phyloP scores from a whole-genome alignment of 2,797 vertebrate species.

The Pogoniulus pusillus region DNA sequence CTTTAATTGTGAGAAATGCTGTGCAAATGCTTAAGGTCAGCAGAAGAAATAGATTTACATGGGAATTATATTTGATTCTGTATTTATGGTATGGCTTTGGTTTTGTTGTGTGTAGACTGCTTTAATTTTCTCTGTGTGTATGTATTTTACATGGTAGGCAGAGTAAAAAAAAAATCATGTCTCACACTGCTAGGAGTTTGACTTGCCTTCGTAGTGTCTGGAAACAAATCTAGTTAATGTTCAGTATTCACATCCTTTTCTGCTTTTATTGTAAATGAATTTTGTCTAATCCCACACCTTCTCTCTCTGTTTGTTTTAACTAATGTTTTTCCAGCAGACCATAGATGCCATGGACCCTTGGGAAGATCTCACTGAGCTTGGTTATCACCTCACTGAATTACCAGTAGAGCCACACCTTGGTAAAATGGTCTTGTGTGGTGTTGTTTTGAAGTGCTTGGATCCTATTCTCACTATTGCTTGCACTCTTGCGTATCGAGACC shows the following conservation, averaged over 20 bases:
- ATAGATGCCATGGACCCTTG: slow-evolving; percentile 92
- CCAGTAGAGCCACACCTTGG: slow-evolving; percentile 94
- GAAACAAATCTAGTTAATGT: not conserved
- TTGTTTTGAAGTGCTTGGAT: slow-evolving; percentile 94
- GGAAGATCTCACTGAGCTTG: slow-evolving; percentile 93
- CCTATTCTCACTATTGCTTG: slow-evolving; percentile 95
- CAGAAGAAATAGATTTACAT: not conserved
- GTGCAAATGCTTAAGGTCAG: slow-evolving; percentile 94
- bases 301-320: accelerated
- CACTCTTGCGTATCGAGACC: slow-evolving; percentile 90
- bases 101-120: not conserved
- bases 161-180: accelerated
- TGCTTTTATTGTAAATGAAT: not conserved
- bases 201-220: not conserved
- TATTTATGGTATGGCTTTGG: not conserved
- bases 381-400: slow-evolving; percentile 91
- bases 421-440: slow-evolving; percentile 94
- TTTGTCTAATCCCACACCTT: accelerated
- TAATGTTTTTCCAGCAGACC: slow-evolving; percentile 68
- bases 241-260: not conserved
- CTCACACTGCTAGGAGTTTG: not conserved
- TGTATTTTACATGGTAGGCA: not conserved
- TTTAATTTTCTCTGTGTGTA: not conserved
- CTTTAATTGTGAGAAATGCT: slow-evolving; percentile 86
- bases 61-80: not conserved